Base-by-base conservation (phyloP, 2,797 vertebrate genomes). In the Stomatorhinus walkeri region DNA sequence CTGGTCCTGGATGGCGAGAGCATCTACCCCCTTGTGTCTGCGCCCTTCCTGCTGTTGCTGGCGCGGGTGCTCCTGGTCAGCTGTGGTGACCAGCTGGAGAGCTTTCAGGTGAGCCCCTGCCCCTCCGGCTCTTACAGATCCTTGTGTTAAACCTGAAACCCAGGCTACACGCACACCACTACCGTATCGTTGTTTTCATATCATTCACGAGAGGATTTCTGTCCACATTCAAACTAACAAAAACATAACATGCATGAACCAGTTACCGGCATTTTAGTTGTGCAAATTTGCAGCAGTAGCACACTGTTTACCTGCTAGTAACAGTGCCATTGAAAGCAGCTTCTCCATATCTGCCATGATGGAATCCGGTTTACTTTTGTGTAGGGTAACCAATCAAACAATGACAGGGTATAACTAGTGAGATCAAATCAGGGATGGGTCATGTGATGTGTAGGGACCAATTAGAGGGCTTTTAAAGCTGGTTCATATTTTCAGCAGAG, bases 1-100 rank as follows among this genome's bases (percentile, higher is more conserved):
- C 95, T 99, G 56, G 87, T 96, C 91, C 93, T 98, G 91, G 98
- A 99, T 87, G 98, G 97, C 16, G 98, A 99, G 95, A 96, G 96
- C 0, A 90, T 98, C 32, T 99, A 99, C 93, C 96, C 95, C 90
- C 94, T 99, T 93, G 96, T 97, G 43, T 93, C 93, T 85, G 94
- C 97, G 91, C 97, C 98, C 46, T 19, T 98, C 79, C 95, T 99
- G 64, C 93, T 99, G 49, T 94, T 98, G 87, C 87, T 99, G 90
- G 96, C 97, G 88, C 94, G 95, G 88, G 93, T 97, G 43, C 94
- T 98, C 85, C 94, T 99, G 89, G 96, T 97, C 92, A 95, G 93
- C 90, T 93, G 95, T 89, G 95, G 94, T 40, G 93, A 94, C 24
- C 96, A 96, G 90, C 95, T 98, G 89, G 43, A 95, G 85, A 91